Evolutionary conservation across 2,797 vertebrate species (phyloP).

Genomic region (Chlorospingus semifuscus): DNA sequence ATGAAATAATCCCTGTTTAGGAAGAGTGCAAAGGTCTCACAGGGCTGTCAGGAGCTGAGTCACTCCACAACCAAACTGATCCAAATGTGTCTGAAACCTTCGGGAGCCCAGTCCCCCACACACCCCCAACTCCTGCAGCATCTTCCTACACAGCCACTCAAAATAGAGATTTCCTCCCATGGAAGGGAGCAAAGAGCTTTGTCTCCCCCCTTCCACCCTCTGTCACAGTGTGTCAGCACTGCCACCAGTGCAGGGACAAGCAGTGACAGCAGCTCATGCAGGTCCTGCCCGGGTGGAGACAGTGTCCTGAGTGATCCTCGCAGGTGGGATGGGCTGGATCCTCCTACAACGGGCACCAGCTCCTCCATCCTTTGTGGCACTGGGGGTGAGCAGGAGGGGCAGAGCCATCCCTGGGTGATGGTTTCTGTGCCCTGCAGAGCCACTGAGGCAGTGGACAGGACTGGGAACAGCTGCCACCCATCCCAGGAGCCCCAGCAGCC

Average conservation of each 20-base stretch:
- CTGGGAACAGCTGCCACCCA: background rate
- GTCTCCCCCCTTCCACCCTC: background rate
- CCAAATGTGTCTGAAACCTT: background rate
- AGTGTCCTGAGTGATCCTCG: accelerated
- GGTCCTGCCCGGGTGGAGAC: accelerated
- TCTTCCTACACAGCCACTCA: background rate
- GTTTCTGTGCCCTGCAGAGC: background rate
- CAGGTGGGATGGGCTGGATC: background rate
- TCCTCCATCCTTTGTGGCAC: background rate
- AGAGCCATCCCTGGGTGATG: accelerated
- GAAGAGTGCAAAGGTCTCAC: background rate
- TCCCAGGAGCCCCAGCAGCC: background rate
- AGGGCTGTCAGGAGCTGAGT: slow-evolving; percentile 13
- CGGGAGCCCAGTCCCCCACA: background rate
- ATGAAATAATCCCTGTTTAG: slow-evolving; percentile 45
- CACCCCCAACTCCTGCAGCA: background rate
- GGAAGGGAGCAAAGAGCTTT: background rate
- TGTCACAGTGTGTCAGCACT: accelerated
- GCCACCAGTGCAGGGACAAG: accelerated
- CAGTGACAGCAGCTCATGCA: background rate
- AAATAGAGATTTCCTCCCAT: background rate
- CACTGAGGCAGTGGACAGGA: background rate
- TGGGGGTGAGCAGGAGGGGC: accelerated
- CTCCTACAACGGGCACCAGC: accelerated
- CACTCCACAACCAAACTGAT: background rate